Conservation (phyloP, 30 jellyfish, hydroid and myxozoan species). For the Pelagia noctiluca region DNA sequence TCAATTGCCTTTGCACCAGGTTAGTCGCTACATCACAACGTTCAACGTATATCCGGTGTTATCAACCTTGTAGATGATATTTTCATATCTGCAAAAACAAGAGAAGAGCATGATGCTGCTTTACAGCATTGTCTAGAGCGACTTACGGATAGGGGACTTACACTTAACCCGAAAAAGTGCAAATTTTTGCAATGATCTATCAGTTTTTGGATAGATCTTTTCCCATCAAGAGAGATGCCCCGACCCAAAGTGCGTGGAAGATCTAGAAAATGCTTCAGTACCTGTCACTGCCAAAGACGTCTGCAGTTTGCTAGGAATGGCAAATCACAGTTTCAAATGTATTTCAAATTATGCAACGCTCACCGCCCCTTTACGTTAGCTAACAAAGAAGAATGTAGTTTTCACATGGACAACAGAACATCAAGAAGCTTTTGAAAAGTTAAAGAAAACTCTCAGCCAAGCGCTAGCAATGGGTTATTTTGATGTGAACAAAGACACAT, state of each 20-base stretch:
- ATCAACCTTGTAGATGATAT: slow-evolving; percentile 20
- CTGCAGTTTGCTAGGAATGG: slow-evolving; percentile 29
- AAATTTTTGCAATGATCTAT: slow-evolving; percentile 13
- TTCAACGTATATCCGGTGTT: slow-evolving; percentile 26
- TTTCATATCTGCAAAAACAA: slow-evolving; percentile 19
- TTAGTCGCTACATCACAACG: slow-evolving; percentile 43
- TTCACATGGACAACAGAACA: slow-evolving; percentile 37
- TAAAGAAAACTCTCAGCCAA: slow-evolving; percentile 12
- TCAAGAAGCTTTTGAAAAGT: slow-evolving; percentile 25
- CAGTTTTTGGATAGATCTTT: neutral
- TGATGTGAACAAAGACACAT: slow-evolving; percentile 24
- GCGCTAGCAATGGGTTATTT: slow-evolving; percentile 50
- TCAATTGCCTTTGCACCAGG: slow-evolving; percentile 39
- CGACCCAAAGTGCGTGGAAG: slow-evolving; percentile 9
- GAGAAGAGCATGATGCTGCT: slow-evolving; percentile 22
- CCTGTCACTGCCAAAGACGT: slow-evolving; percentile 20
- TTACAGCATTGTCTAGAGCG: slow-evolving; percentile 19
- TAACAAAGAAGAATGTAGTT: slow-evolving; percentile 19
- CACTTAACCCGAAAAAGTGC: slow-evolving; percentile 28
- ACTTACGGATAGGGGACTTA: slow-evolving; percentile 26
- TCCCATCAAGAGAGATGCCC: neutral
- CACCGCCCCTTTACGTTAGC: slow-evolving; percentile 42
- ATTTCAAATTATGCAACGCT: slow-evolving; percentile 47
- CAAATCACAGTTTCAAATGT: slow-evolving; percentile 17
- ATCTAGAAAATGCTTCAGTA: slow-evolving; percentile 30